Conservation (phyloP, 2,888 invertebrate genomes). For the Lacanobia oleracea region DNA sequence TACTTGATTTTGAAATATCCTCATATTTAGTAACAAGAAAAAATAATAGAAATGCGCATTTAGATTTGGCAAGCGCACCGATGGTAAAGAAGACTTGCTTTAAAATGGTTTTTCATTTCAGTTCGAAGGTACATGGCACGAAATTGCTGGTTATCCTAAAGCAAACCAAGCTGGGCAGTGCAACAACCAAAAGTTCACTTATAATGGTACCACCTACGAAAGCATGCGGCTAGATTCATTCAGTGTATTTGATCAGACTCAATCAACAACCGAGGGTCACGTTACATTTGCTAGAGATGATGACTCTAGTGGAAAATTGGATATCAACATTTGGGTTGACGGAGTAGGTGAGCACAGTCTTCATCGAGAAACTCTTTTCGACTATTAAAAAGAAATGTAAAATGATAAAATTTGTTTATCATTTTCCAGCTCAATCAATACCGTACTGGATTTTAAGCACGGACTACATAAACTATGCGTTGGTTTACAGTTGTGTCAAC, state of each 20-base stretch:
- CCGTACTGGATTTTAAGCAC: slow-evolving; percentile 84
- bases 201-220: slow-evolving; percentile 49
- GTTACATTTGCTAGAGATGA: slow-evolving; percentile 68
- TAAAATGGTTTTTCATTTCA: slow-evolving; percentile 51
- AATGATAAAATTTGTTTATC: background rate
- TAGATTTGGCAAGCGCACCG: no score
- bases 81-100: slow-evolving; percentile 56
- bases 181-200: slow-evolving; percentile 74
- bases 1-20: no score
- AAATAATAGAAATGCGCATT: no score
- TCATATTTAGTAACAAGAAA: no score
- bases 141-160: slow-evolving; percentile 78
- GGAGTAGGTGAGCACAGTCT: slow-evolving; percentile 29
- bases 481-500: slow-evolving; percentile 91
- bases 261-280: slow-evolving; percentile 61
- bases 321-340: slow-evolving; percentile 62
- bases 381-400: background rate
- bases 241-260: slow-evolving; percentile 70
- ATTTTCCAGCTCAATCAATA: slow-evolving; percentile 69
- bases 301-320: slow-evolving; percentile 72
- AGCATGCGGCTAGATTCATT: slow-evolving; percentile 70
- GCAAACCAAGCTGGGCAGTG: slow-evolving; percentile 77
- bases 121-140: slow-evolving; percentile 78
- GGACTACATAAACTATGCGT: slow-evolving; percentile 91
- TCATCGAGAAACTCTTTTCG: slow-evolving; percentile 52